Evolutionary conservation across 2,888 invertebrate species (phyloP), one percentile per base, ranked within the genome.

Genomic region (Clostera curtula): DNA sequence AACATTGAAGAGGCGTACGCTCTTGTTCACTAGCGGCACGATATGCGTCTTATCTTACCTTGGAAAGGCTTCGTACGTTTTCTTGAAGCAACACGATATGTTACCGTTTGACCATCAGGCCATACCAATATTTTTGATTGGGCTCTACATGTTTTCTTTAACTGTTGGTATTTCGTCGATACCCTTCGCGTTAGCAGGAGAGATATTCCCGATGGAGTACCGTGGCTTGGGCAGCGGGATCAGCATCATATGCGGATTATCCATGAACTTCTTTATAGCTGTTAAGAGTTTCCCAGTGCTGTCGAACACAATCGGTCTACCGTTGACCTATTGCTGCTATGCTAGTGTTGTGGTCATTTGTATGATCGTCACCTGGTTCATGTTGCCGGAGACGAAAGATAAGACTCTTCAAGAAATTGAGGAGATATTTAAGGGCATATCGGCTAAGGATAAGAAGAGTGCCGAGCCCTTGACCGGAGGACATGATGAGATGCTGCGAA

Each of bases 181-280:
- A 36, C 91, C 92, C 0, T 92, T 91, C 75, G 86, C 90, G 7
- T 82, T 92, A 66, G 87, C 89, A 27, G 90, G 91, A 0, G 92
- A 92, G 58, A 80, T 92, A 12, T 91, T 90, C 55, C 85, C 90
- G 0, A 68, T 87, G 21, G 84, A 85, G 28, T 86, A 86, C 25
- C 74, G 90, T 27, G 89, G 89, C 0, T 62, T 89, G 3, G 91
- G 90, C 1, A 87, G 90, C 6, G 89, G 90, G 0, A 68, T 90
- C 5, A 87, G 88, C 20, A 83, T 89, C 1, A 82, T 87, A n/a
- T n/a, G n/a, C 34, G 85, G 87, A 11, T 79, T 87, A 5, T 90
- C 89, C 23, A 40, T 87, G n/a, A 86, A 89, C 41, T 87, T 88
- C 40, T 92, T 91, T 44, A 40, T 87, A 1, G 87, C 89, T 8